Base-by-base conservation (phyloP, 2,113 vertebrate genomes). In the Hymenochirus boettgeri region DNA sequence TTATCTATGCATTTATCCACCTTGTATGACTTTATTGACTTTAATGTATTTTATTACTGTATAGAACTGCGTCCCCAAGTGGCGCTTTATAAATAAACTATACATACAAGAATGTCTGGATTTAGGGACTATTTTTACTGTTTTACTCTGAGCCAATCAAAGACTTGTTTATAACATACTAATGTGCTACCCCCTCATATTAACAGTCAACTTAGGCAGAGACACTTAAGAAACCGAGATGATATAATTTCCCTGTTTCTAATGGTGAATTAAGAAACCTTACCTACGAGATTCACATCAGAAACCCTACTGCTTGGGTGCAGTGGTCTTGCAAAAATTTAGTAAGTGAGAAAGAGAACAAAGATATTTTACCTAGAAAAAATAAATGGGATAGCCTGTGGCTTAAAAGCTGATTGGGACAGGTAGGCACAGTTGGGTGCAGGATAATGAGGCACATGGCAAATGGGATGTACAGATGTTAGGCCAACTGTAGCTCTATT, bases 381-480 rank as follows among this genome's bases (percentile, higher is more conserved):
- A n/a, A n/a, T n/a, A 86, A 84, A 81, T 77, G 80, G 82, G 83
- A 85, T 89, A 75, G 86, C 88, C 86, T 89, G 86, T 89, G 86
- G 87, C 86, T 88, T 85, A 85, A 86, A 88, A 82, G 83, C 81
- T 86, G 85, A 84, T 81, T 81, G 73, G 83, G 84, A 88, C 88
- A 89, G 86, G 88, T 88, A 90, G 82, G 85, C 82, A 86, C 86
- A 89, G 89, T 83, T 76, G 85, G 87, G 81, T 66, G 86, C 77
- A 70, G 85, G 81, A 82, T 86, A 86, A 88, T 88, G 87, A 90
- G 86, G 83, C 80, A 82, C 79, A 84, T 86, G 82, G 85, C 83
- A 87, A 89, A 92, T 90, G 87, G 91, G 89, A 94, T 87, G 85
- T 88, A 91, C 89, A 93, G 89, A 93, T 94, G 92, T 91, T 83